These are phyloP conservation scores for Itoplectis maculator DNA, from an alignment of 2,888 invertebrate genomes.

Conservation along the genomic window DNA sequence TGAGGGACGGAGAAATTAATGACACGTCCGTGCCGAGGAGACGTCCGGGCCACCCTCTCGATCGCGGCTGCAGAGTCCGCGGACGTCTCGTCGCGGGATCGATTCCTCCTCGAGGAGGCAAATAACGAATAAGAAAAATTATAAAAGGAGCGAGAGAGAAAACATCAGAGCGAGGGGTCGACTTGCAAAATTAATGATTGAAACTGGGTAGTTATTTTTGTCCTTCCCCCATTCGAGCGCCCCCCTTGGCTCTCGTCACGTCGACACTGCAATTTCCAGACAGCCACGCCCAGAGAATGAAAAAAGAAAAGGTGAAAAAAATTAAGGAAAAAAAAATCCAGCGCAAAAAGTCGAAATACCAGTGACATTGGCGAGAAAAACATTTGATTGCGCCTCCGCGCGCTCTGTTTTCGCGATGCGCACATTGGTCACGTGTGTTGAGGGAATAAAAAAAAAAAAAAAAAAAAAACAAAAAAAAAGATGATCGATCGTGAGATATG, in stretches of 20 bases:
- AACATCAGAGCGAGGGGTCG: conserved; percentile 13
- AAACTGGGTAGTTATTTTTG: not conserved
- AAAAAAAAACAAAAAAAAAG: conserved; percentile 20
- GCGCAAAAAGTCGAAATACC: not conserved
- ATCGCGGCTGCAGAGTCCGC: conserved; percentile 20
- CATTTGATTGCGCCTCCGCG: not conserved
- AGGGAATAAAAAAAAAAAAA: not conserved
- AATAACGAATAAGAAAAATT: conserved; percentile 47
- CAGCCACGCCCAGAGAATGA: not conserved
- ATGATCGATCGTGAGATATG: conserved; percentile 40
- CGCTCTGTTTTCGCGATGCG: not conserved
- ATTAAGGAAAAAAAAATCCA: not conserved
- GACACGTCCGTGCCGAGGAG: conserved; percentile 17
- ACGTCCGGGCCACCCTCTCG: conserved; percentile 25
- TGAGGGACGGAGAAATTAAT: conserved; percentile 3
- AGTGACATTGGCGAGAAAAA: not conserved
- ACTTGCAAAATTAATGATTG: conserved; percentile 36
- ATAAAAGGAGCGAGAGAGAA: not conserved
- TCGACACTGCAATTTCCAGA: conserved; percentile 32
- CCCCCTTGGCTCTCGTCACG: conserved; percentile 22
- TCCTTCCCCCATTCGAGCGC: not conserved
- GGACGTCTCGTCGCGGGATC: conserved; percentile 20
- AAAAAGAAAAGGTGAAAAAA: not conserved
- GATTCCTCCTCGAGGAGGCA: conserved; percentile 22
- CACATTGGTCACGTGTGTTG: conserved; percentile 8